Base-by-base conservation (phyloP, 2,113 vertebrate genomes). In the Lepus europaeus region DNA sequence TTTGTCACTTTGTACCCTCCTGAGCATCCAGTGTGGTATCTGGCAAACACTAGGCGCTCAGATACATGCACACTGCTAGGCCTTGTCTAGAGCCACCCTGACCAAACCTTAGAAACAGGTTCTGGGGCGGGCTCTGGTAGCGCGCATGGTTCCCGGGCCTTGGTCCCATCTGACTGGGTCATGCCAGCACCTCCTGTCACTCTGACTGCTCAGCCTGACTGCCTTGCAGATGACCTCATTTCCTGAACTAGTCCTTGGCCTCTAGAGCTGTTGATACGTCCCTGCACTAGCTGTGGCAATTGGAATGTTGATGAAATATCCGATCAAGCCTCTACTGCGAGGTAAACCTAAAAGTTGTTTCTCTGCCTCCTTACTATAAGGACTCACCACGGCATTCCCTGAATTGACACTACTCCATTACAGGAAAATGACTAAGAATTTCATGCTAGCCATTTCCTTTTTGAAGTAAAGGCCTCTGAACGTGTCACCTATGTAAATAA, bases 381-480 rank as follows among this genome's bases (percentile, higher is more conserved):
- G n/a, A 68, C 1, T 3, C 2, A 53, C 8, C 5, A 31, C 20
- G 49, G 78, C 25, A 29, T 56, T 59, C 77, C 56, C 14, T 2
- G n/a, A 10, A 33, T 36, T 49, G 64, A 49, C 13, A 84, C 49
- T 68, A 70, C 17, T 83, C 0, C 0, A 66, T 39, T 39, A 83
- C 33, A 27, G 77, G 27, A 12, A 84, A 92, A 89, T 4, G 27
- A 79, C 49, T 36, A 56, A 49, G 29, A 70, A 45, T 69, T 31
- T 73, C 11, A n/a, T 9, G 9, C 73, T 94, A 92, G 64, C 7
- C 49, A 51, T 17, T 85, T 68, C 61, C 80, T 53, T 36, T 83
- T 3, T 56, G 74, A 95, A 94, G 73, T 29, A 64, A 94, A 95
- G 49, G 72, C 39, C 56, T 86, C 56, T 72, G 39, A 36, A 56